phyloP scores from a whole-genome alignment of 2,113 vertebrate genomes.

The Gila orcuttii region DNA sequence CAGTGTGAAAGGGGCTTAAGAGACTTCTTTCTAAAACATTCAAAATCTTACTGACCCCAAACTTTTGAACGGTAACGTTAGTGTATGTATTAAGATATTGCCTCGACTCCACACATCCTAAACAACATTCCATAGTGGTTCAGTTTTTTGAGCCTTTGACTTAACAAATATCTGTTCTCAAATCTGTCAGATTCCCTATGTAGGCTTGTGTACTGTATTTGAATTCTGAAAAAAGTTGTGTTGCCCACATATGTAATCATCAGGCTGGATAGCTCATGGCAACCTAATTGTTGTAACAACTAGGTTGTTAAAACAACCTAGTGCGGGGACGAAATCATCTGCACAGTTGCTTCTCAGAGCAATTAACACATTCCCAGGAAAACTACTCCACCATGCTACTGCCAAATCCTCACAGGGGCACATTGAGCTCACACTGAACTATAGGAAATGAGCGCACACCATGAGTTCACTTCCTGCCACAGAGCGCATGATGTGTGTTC shows the following conservation, averaged over 20 bases:
- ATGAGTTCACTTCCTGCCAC: conserved; percentile 58
- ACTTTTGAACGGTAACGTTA: not conserved
- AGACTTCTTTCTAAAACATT: not conserved
- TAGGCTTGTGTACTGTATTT: not conserved
- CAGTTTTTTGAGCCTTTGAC: not conserved
- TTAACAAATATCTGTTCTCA: not conserved
- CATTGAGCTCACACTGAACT: conserved; percentile 25
- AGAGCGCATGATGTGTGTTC: conserved; percentile 30
- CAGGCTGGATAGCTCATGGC: conserved; percentile 31
- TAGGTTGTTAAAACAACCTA: conserved; percentile 33
- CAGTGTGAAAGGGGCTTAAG: too few relatives aligned
- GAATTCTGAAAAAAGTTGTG: conserved; percentile 17
- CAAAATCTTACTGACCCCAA: not conserved
- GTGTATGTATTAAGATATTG: not conserved
- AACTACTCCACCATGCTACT: not conserved
- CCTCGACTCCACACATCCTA: not conserved
- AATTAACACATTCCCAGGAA: conserved; percentile 50
- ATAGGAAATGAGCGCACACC: conserved; percentile 36
- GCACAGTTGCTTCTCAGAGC: conserved; percentile 14
- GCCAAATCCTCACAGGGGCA: conserved; percentile 46
- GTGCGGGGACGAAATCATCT: conserved; percentile 8
- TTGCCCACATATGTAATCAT: conserved; percentile 9
- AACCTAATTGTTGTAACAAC: conserved; percentile 48
- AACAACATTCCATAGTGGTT: not conserved
- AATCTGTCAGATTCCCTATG: conserved; percentile 3